Percentiles rank a stretch among this genome's conserved stretches.
These are phyloP conservation scores for Alviniconcha marisindica DNA, from an alignment of 1,140 invertebrate species.

Conservation along the genomic window DNA sequence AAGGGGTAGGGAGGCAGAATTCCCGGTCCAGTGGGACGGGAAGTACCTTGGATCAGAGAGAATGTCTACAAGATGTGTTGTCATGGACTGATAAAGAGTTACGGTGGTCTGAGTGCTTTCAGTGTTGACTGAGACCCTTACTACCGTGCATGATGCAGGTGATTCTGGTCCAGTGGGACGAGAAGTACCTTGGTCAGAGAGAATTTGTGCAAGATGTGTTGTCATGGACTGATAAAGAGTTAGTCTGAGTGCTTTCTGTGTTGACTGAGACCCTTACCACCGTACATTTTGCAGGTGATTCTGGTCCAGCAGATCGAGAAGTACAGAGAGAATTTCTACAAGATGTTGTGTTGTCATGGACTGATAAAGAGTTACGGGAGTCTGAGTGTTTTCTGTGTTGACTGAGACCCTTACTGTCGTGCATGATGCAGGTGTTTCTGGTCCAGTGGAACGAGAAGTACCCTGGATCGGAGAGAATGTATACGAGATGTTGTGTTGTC, in stretches of 20 bases:
- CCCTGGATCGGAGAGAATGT: conserved; percentile 77
- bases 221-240: background rate
- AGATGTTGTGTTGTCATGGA: background rate
- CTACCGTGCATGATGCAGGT: conserved; percentile 84
- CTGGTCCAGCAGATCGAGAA: background rate
- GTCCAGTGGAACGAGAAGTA: conserved; percentile 99
- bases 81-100: background rate
- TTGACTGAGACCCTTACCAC: no score
- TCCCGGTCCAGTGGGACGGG: background rate
- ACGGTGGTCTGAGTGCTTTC: background rate
- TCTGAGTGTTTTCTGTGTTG: background rate
- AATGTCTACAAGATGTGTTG: conserved; percentile 10
- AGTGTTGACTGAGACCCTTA: no score
- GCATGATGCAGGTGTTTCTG: conserved; percentile 91
- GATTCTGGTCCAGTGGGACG: conserved; percentile 98
- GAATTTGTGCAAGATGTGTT: background rate
- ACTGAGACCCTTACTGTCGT: conserved; percentile 4
- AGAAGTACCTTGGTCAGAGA: conserved; percentile 86
- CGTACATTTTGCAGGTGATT: conserved; percentile 84
- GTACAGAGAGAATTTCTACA: background rate
- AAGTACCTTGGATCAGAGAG: background rate
- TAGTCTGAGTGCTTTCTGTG: background rate
- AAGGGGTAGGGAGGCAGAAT: no score
- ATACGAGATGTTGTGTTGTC: no score
- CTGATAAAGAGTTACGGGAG: background rate